Conservation (phyloP, 53 echinoderm and acorn worm species). For the Arbacia lixula region DNA sequence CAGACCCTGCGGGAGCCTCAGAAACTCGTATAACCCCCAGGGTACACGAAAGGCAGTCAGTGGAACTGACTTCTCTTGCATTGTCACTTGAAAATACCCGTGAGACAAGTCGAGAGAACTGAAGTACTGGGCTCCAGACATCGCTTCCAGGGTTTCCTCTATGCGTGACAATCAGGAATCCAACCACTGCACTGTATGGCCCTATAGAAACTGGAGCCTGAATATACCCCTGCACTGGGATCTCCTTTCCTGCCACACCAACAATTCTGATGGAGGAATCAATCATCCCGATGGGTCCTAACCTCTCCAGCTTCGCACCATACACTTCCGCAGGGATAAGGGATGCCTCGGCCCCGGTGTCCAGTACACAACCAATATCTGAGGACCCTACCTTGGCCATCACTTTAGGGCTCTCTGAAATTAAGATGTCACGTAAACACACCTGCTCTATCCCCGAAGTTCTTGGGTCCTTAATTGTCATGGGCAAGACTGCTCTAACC, state of each 20-base stretch:
- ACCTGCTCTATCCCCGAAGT: too few species aligned
- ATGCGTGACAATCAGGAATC: slow-evolving; percentile 46
- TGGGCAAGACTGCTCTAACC: too few species aligned
- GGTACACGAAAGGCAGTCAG: slow-evolving; percentile 73
- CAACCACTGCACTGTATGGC: slow-evolving; percentile 11
- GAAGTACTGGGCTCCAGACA: slow-evolving; percentile 63
- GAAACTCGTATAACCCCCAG: slow-evolving; percentile 69
- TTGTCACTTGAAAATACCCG: slow-evolving; percentile 74
- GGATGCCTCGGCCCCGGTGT: slow-evolving; percentile 53
- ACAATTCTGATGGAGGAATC: slow-evolving; percentile 14
- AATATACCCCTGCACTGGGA: slow-evolving; percentile 52
- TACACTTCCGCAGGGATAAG: slow-evolving; percentile 55
- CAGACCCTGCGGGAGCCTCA: slow-evolving; percentile 56
- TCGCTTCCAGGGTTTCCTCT: not conserved
- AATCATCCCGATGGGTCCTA: not conserved
- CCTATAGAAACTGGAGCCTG: slow-evolving; percentile 19
- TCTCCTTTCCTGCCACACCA: slow-evolving; percentile 48
- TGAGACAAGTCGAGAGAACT: slow-evolving; percentile 65
- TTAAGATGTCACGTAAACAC: too few species aligned
- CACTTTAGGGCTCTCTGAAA: slow-evolving; percentile 40
- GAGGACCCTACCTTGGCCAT: slow-evolving; percentile 5
- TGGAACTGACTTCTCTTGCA: slow-evolving; percentile 58
- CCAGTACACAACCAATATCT: slow-evolving; percentile 44
- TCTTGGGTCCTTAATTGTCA: too few species aligned
- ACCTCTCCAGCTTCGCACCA: slow-evolving; percentile 10